Conservation (phyloP, 92 coral and sea anemone species). For the Siderastrea radians region DNA sequence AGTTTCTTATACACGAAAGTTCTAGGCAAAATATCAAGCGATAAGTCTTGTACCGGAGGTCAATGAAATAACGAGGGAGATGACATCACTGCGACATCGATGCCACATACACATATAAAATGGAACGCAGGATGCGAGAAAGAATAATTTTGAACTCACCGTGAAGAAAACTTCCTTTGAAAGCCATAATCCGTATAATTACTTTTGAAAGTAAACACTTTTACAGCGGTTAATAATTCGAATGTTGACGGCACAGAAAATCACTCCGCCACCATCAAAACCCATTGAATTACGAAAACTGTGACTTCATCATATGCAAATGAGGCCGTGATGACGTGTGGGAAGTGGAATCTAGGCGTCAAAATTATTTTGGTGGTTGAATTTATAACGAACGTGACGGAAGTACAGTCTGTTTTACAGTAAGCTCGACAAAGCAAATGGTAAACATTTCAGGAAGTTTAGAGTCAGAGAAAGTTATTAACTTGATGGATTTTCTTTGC, state of each 20-base stretch:
- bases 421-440: constrained; percentile 21
- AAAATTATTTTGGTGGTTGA: constrained; percentile 88
- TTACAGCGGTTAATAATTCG: constrained; percentile 22
- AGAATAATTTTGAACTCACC: constrained; percentile 7
- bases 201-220: constrained; percentile 28
- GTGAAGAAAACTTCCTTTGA: not conserved
- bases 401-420: constrained; percentile 33
- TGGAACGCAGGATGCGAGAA: constrained; percentile 1
- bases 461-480: not conserved
- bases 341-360: constrained; percentile 92
- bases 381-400: constrained; percentile 39
- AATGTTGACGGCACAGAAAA: constrained; percentile 14
- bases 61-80: constrained; percentile 39
- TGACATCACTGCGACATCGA: constrained; percentile 48
- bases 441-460: constrained; percentile 2
- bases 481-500: not conserved
- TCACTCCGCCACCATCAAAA: constrained; percentile 37
- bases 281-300: constrained; percentile 92
- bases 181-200: not conserved
- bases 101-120: constrained; percentile 35
- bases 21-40: not conserved
- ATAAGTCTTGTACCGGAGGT: constrained; percentile 38
- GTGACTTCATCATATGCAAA: constrained; percentile 98
- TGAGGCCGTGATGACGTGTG: constrained; percentile 90
- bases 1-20: not conserved